A percentile compares a stretch with the other conserved stretches of the same genome.
phyloP scores from a whole-genome alignment of 2,113 vertebrate genomes.

The Psittacula cyanocephala region DNA sequence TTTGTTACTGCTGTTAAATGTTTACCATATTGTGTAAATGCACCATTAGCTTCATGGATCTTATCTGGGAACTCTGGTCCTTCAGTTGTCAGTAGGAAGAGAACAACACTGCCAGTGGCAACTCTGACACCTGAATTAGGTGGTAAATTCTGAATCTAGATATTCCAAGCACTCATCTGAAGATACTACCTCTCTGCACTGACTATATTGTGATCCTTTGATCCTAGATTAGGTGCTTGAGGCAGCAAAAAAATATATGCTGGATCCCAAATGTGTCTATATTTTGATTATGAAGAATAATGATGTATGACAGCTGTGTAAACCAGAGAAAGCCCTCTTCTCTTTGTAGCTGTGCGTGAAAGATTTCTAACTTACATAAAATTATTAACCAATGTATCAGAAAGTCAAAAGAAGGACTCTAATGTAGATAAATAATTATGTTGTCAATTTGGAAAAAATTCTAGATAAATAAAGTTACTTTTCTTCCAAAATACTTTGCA shows the following conservation, averaged over 20 bases:
- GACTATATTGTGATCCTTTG: neutral
- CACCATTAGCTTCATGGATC: neutral
- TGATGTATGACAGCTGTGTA: neutral
- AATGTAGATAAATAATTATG: neutral
- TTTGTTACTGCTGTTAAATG: neutral
- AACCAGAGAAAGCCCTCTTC: neutral
- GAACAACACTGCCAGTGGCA: accelerated
- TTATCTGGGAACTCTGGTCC: neutral
- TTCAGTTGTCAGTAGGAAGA: neutral
- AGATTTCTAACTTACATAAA: neutral
- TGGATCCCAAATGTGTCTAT: neutral
- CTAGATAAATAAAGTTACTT: neutral
- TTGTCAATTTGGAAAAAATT: neutral
- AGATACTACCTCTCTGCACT: neutral
- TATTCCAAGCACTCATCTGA: neutral
- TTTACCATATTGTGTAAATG: neutral
- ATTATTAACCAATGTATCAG: neutral
- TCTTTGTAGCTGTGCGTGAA: neutral
- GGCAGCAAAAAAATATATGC: neutral
- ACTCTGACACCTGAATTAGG: neutral
- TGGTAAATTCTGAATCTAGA: neutral
- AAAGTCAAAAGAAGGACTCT: neutral
- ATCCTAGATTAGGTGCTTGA: neutral
- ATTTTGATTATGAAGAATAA: neutral
- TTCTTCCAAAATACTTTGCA: neutral